Base-by-base conservation (phyloP, 2,888 invertebrate genomes). In the Drosophila planitibia region DNA sequence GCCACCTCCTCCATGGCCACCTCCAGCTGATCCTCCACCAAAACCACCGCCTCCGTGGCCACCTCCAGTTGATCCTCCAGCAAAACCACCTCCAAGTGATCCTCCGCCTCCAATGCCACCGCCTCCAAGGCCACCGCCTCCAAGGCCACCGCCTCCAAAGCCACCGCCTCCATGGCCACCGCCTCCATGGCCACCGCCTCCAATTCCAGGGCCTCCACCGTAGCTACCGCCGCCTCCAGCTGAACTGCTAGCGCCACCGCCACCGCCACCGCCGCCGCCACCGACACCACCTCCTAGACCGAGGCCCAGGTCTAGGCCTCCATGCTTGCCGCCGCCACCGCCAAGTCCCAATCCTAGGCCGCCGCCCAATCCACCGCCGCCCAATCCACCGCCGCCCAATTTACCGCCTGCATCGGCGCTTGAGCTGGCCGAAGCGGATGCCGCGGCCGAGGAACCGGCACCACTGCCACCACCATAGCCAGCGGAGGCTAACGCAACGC, bases 401-500 rank as follows among this genome's bases (percentile, higher is more conserved):
- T 66, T 66, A 25, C 74, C 77, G 5, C 79, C 71, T 16, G 53
- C 71, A 53, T 35, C 60, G 47, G 71, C 68, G 33, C 62, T 62
- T 9, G 74, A 69, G n/a, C 32, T 64, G 6, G 83, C 74, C 28
- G 81, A 76, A 16, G 82, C 79, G 2, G 87, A 77, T n/a, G 86
- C 64, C 4, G 75, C 55, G 22, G 76, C 68, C 22, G 79, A 74
- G 0, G 74, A 64, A 32, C 70, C 64, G n/a, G 69, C 63, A n/a
- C 70, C 76, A 35, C 79, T 74, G 6, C 66, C 86, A 1, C 90
- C 83, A 6, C 72, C 82, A 32, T 79, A 85, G 19, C 89, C 89
- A 58, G 91, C 89, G 37, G 83, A 78, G 35, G 79, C 74, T 12
- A 81, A 62, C 25, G 81, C 91, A 68, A 90, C 81, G 65, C 81